Evolutionary conservation across 2,797 vertebrate species (phyloP).

Genomic region (Phalloptychus januarius): DNA sequence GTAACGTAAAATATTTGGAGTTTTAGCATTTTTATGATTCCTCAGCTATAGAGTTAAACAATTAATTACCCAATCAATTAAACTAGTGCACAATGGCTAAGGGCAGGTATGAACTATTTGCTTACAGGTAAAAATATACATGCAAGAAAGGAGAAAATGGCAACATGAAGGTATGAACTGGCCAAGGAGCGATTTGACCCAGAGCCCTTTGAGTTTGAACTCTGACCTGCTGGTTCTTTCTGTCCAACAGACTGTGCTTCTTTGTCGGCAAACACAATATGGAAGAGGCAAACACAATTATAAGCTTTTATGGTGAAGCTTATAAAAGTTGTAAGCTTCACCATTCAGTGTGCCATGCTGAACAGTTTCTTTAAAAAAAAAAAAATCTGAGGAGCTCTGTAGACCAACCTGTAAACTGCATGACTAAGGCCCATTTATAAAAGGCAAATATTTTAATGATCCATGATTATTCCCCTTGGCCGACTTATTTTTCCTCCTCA

Average conservation of each 20-base stretch:
- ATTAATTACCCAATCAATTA: not conserved
- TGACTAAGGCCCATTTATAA: not conserved
- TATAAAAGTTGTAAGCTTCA: conserved; percentile 6
- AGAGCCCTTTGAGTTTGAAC: not conserved
- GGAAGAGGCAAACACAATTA: too few relatives aligned
- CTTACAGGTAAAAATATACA: not conserved
- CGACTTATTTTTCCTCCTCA: conserved; percentile 15
- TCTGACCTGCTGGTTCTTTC: not conserved
- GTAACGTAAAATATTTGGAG: not conserved
- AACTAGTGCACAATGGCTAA: not conserved
- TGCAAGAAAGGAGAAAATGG: not conserved
- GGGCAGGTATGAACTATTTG: not conserved
- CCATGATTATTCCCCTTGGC: conserved; percentile 41
- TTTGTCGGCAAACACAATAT: conserved; percentile 13
- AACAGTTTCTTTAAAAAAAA: not conserved
- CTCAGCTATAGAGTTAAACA: not conserved
- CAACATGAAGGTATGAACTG: not conserved
- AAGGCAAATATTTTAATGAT: conserved; percentile 6
- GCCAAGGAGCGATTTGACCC: not conserved
- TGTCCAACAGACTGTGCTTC: conserved; percentile 17
- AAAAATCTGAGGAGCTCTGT: conserved; percentile 10
- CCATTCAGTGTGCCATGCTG: not conserved
- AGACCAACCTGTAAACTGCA: conserved; percentile 1
- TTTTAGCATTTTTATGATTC: not conserved
- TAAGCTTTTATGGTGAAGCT: too few relatives aligned